Percentiles rank a stretch among this genome's conserved stretches.
Conservation (phyloP, 2,888 invertebrate genomes). For the Pterostichus niger region DNA sequence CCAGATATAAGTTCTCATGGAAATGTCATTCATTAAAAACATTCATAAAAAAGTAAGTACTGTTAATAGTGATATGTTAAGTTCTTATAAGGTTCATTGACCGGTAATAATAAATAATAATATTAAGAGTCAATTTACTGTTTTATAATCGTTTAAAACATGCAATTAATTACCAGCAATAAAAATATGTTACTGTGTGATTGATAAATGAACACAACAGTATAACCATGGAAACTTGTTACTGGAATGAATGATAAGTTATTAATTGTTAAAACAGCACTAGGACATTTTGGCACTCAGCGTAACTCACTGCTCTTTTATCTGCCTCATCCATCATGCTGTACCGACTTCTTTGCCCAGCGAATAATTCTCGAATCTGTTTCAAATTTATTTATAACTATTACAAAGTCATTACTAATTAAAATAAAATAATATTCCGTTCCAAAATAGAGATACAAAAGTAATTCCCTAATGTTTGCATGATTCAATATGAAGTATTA, state of each 20-base stretch:
- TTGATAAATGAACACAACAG: conserved; percentile 15
- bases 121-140: neutral
- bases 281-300: conserved; percentile 52
- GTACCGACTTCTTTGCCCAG: conserved; percentile 76
- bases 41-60: conserved; percentile 17
- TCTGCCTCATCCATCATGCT: conserved; percentile 56
- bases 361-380: conserved; percentile 87
- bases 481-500: too few species aligned
- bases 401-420: conserved; percentile 16
- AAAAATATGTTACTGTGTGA: conserved; percentile 8
- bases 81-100: conserved; percentile 21
- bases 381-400: conserved; percentile 20
- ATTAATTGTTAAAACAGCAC: conserved; percentile 20
- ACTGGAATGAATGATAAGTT: conserved; percentile 43
- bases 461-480: too few species aligned
- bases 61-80: neutral
- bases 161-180: conserved; percentile 32
- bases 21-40: neutral
- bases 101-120: neutral
- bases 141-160: neutral
- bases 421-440: neutral
- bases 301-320: conserved; percentile 52
- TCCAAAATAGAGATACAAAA: too few species aligned
- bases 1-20: conserved; percentile 43
- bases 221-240: conserved; percentile 51